Conservation (phyloP, 2,888 invertebrate species). For the Drepanosiphum platanoidis region DNA sequence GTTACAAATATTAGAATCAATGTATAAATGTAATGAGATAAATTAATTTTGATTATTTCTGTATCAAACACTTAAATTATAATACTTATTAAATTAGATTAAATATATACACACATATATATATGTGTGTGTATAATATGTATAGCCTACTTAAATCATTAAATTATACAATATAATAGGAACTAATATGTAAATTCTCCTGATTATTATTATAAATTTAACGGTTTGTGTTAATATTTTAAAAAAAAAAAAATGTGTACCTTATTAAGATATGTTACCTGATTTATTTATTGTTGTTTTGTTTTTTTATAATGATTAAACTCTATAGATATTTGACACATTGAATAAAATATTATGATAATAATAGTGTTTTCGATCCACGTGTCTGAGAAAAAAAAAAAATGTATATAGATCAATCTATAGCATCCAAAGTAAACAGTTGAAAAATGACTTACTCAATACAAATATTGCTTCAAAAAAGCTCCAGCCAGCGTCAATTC, state of each 20-base stretch:
- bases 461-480: constrained; percentile 58
- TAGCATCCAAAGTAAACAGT: not conserved
- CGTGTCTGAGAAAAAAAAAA: constrained; percentile 67
- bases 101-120: too few species aligned
- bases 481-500: constrained; percentile 74
- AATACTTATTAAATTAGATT: constrained; percentile 19
- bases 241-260: constrained; percentile 27
- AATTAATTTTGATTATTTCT: not conserved
- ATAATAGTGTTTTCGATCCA: constrained; percentile 66
- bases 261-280: not conserved
- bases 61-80: not conserved
- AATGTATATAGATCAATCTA: not conserved
- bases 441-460: constrained; percentile 40
- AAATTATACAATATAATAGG: constrained; percentile 31
- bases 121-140: too few species aligned
- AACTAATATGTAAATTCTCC: constrained; percentile 28
- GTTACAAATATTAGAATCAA: not conserved
- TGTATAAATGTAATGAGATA: not conserved
- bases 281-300: constrained; percentile 29
- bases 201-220: constrained; percentile 12
- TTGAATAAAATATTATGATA: constrained; percentile 70
- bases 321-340: constrained; percentile 72
- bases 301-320: constrained; percentile 67
- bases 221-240: not conserved
- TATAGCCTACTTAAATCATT: constrained; percentile 25